Base-by-base conservation (phyloP, 2,888 invertebrate genomes). In the Coelogynopora nodosa region DNA sequence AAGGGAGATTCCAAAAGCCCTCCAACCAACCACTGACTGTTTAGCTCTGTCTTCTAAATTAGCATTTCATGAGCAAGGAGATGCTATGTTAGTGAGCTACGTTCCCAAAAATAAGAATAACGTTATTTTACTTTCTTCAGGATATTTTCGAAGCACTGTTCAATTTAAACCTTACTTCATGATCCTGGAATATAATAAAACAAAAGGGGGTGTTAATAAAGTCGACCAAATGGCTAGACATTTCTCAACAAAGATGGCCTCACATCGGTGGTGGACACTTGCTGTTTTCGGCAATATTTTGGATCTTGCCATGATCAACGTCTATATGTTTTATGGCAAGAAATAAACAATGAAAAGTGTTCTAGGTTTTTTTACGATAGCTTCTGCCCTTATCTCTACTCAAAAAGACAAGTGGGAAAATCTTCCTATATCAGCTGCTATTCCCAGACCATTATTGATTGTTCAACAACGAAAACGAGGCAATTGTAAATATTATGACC, bases 401-500 rank as follows among this genome's bases (percentile, higher is more conserved):
- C 49, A 49, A 49, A 49, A 18, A 49, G 49, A 49, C 49, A 5
- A 49, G 49, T 13, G 18, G 49, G 49, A 49, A 49, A 49, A 49
- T 49, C 49, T 5, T 49, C 49, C 49, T 49, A 5, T 49, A 5
- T 5, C 49, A 5, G 18, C 49, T 49, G 49, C 5, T 49, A 49
- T 49, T 49, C 49, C 49, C 49, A 49, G 49, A 49, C 49, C 49
- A n/a, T n/a, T n/a, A 49, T 49, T 49, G 49, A 18, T 49, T 18
- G 49, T 49, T 49, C 49, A 49, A 49, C 49, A 49, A 49, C 49
- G 49, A 5, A 49, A 49, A 49, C 49, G 49, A 49, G 5, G 49
- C 49, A 74, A 74, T 74, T 74, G 74, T 74, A 74, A 74, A 5
- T 74, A 74, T 74, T 74, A 26, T 74, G 74, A 74, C 5, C 74